Evolutionary conservation across 1,140 invertebrate genomes (phyloP), one percentile per base, ranked within the genome.

Genomic region (Drosophila saltans): DNA sequence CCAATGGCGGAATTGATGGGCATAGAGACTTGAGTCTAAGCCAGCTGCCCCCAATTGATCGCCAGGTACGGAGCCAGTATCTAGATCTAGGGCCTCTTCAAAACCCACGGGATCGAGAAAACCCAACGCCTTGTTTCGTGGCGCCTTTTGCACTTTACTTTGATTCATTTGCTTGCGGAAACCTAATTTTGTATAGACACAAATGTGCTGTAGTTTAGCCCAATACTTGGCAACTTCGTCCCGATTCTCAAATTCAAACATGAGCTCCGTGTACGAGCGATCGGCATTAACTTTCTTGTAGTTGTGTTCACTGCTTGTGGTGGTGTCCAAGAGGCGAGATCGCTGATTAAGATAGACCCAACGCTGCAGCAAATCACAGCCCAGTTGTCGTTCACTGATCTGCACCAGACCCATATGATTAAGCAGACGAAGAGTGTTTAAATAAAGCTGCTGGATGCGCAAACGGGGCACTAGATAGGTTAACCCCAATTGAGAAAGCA

Each of bases 1-100:
- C 96, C 96, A 97, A 76, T 96, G 96, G 5, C 95, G 92, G 73
- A 95, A 95, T 1, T 96, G 90, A 90, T 96, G 95, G 36, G 95
- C 85, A 91, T 95, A 97, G 39, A 97, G 92, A 1, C 93, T 92
- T 0, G 96, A 96, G 91, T 96, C 95, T 0, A 96, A 92, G 5
- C 96, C 96, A 52, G 94, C 96, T 4, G 96, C 96, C 1, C 96
- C 96, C 66, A 93, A 92, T 6, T 93, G 92, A 92, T 97, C 96
- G 1, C 96, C 96, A 1, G 96, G 96, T 30, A 97, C 92, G 16
- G 92, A 77, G 2, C 95, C 95, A 21, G 55, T 70, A 60, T 92
- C 92, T 36, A 76, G 39, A 7, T 65, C 10, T 11, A 62, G 8
- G 0, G 91, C 92, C 52, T 92, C 24, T 65, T 91, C 75, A 33